phyloP scores from a whole-genome alignment of 2,113 vertebrate genomes.

The Galemys pyrenaicus region DNA sequence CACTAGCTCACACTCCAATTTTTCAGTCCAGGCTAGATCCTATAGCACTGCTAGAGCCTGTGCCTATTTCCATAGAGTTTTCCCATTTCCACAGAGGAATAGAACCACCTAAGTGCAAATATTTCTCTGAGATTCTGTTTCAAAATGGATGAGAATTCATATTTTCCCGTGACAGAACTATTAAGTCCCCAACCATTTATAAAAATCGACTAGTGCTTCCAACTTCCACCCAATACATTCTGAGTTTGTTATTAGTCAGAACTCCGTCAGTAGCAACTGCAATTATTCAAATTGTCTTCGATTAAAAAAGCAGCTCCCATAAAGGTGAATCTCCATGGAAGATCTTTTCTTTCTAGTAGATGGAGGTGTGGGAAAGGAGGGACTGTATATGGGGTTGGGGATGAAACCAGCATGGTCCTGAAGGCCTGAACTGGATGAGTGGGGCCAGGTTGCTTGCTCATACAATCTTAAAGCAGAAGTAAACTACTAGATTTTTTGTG shows the following conservation, averaged over 20 bases:
- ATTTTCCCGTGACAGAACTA: background rate
- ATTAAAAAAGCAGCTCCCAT: background rate
- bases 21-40: background rate
- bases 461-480: background rate
- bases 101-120: too few species aligned
- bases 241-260: background rate
- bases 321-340: background rate
- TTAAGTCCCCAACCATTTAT: background rate
- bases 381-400: background rate
- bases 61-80: too few species aligned
- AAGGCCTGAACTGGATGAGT: background rate
- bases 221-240: background rate
- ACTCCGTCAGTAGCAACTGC: background rate
- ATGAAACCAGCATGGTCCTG: too few species aligned
- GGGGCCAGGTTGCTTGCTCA: background rate
- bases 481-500: background rate
- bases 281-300: background rate
- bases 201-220: background rate
- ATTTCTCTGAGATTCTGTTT: background rate
- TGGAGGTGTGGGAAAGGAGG: background rate
- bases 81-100: background rate
- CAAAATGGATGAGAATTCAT: background rate
- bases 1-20: background rate
- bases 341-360: background rate
- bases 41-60: too few species aligned